A percentile compares a stretch with the other conserved stretches of the same genome.
Evolutionary conservation across 2,888 invertebrate species (phyloP).

Genomic region (Athalia rosae): DNA sequence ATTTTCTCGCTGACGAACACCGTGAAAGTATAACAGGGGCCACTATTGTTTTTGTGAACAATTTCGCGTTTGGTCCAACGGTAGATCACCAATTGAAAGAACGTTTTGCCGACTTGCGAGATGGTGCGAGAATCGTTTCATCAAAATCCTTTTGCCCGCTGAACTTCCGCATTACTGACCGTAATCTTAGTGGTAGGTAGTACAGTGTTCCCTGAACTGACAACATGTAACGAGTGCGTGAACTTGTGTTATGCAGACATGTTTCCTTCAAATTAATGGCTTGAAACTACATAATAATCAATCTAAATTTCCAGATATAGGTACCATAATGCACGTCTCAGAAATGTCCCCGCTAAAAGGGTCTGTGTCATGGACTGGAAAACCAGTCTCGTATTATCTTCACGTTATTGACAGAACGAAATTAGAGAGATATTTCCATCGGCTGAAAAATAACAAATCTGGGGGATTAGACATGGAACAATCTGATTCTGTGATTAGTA

Average conservation of each 20-base stretch:
- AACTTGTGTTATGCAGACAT: constrained; percentile 17
- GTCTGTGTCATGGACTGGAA: constrained; percentile 99
- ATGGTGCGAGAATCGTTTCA: constrained; percentile 97
- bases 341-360: constrained; percentile 96
- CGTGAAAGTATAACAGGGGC: constrained; percentile 95
- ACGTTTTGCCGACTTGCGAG: constrained; percentile 95
- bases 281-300: neutral
- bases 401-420: constrained; percentile 98
- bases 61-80: constrained; percentile 98
- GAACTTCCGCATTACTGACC: constrained; percentile 97
- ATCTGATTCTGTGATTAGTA: constrained; percentile 73
- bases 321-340: constrained; percentile 98
- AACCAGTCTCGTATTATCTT: constrained; percentile 98
- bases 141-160: constrained; percentile 99
- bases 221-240: constrained; percentile 27
- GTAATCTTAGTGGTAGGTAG: constrained; percentile 90
- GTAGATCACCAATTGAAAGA: constrained; percentile 98
- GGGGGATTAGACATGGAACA: constrained; percentile 68
- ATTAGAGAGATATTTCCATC: constrained; percentile 96
- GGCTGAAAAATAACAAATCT: constrained; percentile 84
- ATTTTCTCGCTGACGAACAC: constrained; percentile 94
- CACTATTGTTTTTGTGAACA: constrained; percentile 98
- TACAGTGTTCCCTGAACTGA: constrained; percentile 2
- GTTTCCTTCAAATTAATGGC: neutral
- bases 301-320: constrained; percentile 82